These are phyloP conservation scores for Neolamprologus cancellatus DNA, from an alignment of 2,113 vertebrate genomes.

Conservation along the genomic window DNA sequence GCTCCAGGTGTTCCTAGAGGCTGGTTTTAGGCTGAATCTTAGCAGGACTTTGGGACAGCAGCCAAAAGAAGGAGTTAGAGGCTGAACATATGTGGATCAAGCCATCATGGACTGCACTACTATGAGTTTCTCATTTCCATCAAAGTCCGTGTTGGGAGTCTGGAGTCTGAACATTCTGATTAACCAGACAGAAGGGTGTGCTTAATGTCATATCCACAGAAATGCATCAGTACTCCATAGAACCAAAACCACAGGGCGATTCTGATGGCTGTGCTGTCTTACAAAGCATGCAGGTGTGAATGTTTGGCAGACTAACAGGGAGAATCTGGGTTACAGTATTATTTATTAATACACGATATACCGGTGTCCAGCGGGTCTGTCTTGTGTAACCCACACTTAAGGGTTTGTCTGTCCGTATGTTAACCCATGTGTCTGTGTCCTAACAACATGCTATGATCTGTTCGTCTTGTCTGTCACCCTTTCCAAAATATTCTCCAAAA, in stretches of 20 bases:
- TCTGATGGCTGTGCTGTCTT: background rate
- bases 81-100: background rate
- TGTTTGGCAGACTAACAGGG: background rate
- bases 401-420: background rate
- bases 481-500: background rate
- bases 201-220: background rate
- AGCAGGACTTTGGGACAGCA: background rate
- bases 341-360: background rate
- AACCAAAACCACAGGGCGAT: background rate
- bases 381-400: background rate
- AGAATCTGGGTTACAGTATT: background rate
- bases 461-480: constrained; percentile 1
- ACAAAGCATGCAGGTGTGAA: background rate
- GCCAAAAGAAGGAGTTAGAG: background rate
- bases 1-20: background rate
- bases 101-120: background rate
- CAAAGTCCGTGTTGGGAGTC: background rate
- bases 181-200: background rate
- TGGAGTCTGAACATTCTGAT: background rate
- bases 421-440: background rate
- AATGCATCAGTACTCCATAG: background rate
- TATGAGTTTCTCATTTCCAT: background rate
- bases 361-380: background rate
- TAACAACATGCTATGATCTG: constrained; percentile 1
- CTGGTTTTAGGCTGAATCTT: background rate